Percentiles rank a stretch among this genome's conserved stretches.
phyloP scores from a whole-genome alignment of 1,140 invertebrate genomes.

The Caenorhabditis briggsae region DNA sequence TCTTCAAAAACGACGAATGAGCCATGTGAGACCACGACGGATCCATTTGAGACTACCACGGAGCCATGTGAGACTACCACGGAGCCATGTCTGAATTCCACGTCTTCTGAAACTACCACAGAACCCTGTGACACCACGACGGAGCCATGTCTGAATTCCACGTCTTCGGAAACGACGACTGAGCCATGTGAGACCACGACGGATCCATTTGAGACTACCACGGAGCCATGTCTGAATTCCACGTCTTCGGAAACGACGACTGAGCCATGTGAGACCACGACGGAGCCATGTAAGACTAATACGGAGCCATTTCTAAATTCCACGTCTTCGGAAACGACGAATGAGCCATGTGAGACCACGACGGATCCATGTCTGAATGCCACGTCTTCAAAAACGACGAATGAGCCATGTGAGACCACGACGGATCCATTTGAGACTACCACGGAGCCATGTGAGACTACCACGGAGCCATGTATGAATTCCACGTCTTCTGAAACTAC shows the following conservation, averaged over 20 bases:
- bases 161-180: not conserved
- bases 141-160: not conserved
- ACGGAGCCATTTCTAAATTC: too few species aligned
- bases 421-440: too few species aligned
- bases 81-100: not conserved
- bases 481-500: too few species aligned
- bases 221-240: not conserved
- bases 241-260: not conserved
- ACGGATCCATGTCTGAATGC: not conserved
- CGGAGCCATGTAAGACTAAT: not conserved
- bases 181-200: too few species aligned
- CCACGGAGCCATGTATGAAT: too few species aligned
- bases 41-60: not conserved
- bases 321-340: not conserved
- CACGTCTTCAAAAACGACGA: too few species aligned
- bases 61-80: not conserved
- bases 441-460: too few species aligned
- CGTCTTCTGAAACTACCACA: not conserved
- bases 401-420: too few species aligned
- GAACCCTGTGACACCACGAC: not conserved
- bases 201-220: too few species aligned
- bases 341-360: not conserved
- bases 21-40: not conserved
- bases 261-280: not conserved
- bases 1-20: not conserved